Conservation (phyloP, 1,140 invertebrate genomes). For the Aphis gossypii region DNA sequence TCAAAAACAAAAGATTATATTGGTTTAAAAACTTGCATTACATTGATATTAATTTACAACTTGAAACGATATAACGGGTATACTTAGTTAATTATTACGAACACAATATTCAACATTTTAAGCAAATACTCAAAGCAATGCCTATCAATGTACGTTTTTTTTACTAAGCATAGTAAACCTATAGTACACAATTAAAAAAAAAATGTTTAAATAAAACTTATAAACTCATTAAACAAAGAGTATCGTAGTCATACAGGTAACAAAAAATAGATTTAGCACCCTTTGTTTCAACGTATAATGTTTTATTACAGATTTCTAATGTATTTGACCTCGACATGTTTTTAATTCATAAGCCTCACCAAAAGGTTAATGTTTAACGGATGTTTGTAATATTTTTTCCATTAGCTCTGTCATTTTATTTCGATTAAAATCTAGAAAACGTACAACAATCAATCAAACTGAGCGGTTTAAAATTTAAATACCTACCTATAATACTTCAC, state of each 20-base stretch:
- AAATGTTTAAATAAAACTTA: background rate
- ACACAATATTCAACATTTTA: background rate
- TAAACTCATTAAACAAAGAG: background rate
- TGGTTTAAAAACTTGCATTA: background rate
- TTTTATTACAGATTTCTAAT: background rate
- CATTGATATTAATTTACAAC: background rate
- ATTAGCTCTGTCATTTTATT: background rate
- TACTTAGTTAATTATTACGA: background rate
- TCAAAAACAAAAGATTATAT: background rate
- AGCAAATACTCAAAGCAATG: background rate
- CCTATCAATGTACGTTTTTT: too few relatives aligned
- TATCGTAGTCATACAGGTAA: too few relatives aligned
- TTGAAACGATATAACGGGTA: background rate
- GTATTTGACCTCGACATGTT: conserved; percentile 8
- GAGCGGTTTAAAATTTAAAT: background rate
- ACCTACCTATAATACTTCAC: background rate
- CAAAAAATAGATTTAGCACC: background rate
- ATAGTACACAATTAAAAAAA: background rate
- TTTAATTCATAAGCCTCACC: background rate
- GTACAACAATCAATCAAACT: background rate
- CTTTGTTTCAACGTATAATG: background rate
- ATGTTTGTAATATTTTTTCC: background rate
- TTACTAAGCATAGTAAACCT: background rate
- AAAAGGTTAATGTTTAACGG: conserved; percentile 10
- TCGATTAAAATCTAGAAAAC: background rate